These are phyloP conservation scores for Picathartes gymnocephalus DNA, from an alignment of 2,113 vertebrate species.

Conservation along the genomic window DNA sequence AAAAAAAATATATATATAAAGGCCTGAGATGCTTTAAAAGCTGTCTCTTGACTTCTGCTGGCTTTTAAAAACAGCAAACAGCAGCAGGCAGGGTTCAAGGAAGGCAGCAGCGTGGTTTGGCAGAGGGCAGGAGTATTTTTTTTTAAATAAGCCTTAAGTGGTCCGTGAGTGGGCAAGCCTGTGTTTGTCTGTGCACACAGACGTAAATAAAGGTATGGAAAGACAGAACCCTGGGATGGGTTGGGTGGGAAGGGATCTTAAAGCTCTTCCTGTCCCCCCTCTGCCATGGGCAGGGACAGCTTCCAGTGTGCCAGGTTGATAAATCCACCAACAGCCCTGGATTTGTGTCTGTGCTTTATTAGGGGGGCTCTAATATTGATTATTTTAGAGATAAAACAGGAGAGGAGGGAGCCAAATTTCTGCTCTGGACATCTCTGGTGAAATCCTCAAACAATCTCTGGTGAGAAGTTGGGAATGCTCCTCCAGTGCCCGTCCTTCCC, in stretches of 20 bases:
- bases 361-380: accelerated
- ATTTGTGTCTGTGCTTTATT: background rate
- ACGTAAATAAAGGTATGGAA: background rate
- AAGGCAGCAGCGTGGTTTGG: background rate
- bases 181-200: accelerated
- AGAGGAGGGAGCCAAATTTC: accelerated
- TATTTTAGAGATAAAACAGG: background rate
- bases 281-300: background rate
- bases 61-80: background rate
- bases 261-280: background rate
- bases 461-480: background rate
- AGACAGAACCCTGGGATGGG: background rate
- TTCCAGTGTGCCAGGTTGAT: accelerated
- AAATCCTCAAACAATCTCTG: background rate
- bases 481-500: background rate
- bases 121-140: background rate
- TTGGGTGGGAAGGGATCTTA: background rate
- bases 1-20: background rate
- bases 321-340: background rate
- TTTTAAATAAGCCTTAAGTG: background rate
- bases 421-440: background rate
- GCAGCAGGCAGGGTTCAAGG: slow-evolving; percentile 2
- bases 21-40: background rate
- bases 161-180: accelerated
- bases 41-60: slow-evolving; percentile 2